A percentile compares a stretch with the other conserved stretches of the same genome.
These are phyloP conservation scores for Mimas tiliae DNA, from an alignment of 2,888 invertebrate species.

Conservation along the genomic window DNA sequence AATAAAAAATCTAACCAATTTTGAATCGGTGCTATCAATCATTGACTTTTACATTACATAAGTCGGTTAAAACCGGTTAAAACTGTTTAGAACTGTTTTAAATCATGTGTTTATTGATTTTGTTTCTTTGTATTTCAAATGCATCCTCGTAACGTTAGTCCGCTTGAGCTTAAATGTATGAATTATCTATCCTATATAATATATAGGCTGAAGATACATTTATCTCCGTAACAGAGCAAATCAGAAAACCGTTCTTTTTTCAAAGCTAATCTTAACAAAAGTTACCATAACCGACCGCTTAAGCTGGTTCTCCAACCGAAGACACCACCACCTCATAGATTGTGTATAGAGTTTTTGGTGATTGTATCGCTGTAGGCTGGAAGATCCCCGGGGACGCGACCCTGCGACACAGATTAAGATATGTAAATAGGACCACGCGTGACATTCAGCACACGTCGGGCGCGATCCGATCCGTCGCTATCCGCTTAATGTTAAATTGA, in stretches of 20 bases:
- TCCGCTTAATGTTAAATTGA: constrained; percentile 32
- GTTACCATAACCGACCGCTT: background rate
- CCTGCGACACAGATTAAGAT: constrained; percentile 55
- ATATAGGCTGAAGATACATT: background rate
- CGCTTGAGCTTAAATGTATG: too few relatives aligned
- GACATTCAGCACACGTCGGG: constrained; percentile 34
- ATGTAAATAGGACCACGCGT: constrained; percentile 54
- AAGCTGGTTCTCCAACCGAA: background rate
- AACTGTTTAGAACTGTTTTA: too few relatives aligned
- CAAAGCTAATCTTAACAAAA: background rate
- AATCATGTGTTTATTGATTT: too few relatives aligned
- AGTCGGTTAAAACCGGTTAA: too few relatives aligned
- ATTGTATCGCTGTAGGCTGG: constrained; percentile 1
- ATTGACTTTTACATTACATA: too few relatives aligned
- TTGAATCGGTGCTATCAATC: too few relatives aligned
- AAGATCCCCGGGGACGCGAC: constrained; percentile 11
- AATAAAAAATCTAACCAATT: too few relatives aligned
- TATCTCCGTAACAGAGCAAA: background rate
- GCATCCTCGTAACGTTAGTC: too few relatives aligned
- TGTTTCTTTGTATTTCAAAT: too few relatives aligned
- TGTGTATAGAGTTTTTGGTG: constrained; percentile 19
- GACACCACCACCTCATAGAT: constrained; percentile 4
- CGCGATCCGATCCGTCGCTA: constrained; percentile 34
- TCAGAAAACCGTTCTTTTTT: background rate
- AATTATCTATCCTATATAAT: too few relatives aligned